phyloP scores from a whole-genome alignment of 2,797 vertebrate genomes.

The Cossypha dichroa region DNA sequence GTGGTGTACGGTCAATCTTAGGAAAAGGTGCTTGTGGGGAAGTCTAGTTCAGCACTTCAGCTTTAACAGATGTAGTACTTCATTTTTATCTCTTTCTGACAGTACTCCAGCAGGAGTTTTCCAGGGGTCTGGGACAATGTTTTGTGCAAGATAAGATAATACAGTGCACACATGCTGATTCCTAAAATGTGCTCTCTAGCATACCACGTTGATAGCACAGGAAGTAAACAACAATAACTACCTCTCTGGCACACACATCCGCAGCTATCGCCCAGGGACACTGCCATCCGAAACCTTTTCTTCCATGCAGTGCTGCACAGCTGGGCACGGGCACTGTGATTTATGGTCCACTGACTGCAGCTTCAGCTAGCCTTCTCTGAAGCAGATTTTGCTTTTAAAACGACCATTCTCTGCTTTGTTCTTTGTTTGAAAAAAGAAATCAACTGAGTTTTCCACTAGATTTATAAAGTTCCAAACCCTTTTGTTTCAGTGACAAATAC shows the following conservation, averaged over 20 bases:
- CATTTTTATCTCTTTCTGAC: slow-evolving; percentile 57
- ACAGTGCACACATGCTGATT: slow-evolving; percentile 29
- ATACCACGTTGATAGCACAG: not conserved
- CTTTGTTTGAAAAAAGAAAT: not conserved
- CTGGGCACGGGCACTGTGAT: not conserved
- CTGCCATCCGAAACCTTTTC: not conserved
- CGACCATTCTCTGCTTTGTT: not conserved
- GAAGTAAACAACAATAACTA: slow-evolving; percentile 34
- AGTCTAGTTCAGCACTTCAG: slow-evolving; percentile 45
- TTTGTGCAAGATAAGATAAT: slow-evolving; percentile 59
- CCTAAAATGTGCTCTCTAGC: slow-evolving; percentile 47
- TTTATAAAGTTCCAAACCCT: slow-evolving; percentile 22
- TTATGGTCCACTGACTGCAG: not conserved
- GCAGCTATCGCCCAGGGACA: not conserved
- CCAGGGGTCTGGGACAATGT: not conserved
- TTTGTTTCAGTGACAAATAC: slow-evolving; percentile 35
- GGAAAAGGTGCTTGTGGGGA: not conserved
- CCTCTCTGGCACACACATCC: not conserved
- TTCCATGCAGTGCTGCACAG: not conserved
- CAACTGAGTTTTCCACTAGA: not conserved
- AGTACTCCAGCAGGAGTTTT: slow-evolving; percentile 39
- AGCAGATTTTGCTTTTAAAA: slow-evolving; percentile 16
- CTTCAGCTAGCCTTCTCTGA: not conserved
- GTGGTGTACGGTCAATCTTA: not conserved
- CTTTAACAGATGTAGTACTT: slow-evolving; percentile 11